Percentiles rank a stretch among this genome's conserved stretches.
Conservation (phyloP, 2,797 vertebrate genomes). For the Lycodopsis pacificus region DNA sequence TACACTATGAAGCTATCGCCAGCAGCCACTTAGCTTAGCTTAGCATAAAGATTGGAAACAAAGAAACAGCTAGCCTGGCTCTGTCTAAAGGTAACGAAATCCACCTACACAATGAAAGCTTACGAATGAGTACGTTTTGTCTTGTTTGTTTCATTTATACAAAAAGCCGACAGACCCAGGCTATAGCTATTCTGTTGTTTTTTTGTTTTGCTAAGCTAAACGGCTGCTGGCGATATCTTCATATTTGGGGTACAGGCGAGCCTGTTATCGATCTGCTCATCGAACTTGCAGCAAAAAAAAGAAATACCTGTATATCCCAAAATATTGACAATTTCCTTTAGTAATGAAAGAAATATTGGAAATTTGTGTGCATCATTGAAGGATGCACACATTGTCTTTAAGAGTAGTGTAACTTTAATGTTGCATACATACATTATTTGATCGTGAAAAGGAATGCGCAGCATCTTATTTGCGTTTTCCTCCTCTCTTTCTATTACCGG, state of each 20-base stretch:
- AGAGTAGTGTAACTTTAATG: background rate
- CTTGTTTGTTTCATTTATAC: background rate
- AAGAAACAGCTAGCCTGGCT: background rate
- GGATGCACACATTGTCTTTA: background rate
- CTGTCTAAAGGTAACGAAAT: background rate
- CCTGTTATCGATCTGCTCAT: background rate
- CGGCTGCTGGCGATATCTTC: background rate
- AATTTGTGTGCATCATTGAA: background rate
- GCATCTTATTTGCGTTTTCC: conserved; percentile 36
- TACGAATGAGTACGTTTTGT: background rate
- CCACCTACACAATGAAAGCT: background rate
- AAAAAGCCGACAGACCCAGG: rapidly evolving
- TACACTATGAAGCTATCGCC: background rate
- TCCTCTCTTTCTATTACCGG: conserved; percentile 25
- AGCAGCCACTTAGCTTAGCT: background rate
- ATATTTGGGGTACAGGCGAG: background rate
- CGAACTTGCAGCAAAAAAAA: background rate
- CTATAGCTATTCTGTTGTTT: background rate
- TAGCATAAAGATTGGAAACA: background rate
- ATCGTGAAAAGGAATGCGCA: conserved; percentile 18
- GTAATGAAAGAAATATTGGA: background rate
- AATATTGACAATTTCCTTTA: background rate
- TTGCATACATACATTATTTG: background rate
- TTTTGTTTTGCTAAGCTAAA: background rate
- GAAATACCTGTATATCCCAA: background rate